A percentile compares a stretch with the other conserved stretches of the same genome.
phyloP scores from a whole-genome alignment of 2,797 vertebrate genomes.

The Ambastaia sidthimunki region DNA sequence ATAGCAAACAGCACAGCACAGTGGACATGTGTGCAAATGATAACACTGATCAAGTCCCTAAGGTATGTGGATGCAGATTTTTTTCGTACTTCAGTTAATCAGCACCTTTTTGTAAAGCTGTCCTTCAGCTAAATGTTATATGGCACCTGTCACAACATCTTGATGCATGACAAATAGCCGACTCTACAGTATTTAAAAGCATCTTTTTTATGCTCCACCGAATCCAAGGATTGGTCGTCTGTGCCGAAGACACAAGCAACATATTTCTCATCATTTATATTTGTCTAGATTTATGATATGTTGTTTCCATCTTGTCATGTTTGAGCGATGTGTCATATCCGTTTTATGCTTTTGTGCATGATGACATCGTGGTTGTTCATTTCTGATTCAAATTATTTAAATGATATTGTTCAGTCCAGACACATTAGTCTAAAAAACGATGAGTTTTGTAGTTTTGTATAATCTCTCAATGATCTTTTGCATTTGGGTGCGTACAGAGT shows the following conservation, averaged over 20 bases:
- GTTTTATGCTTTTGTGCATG: not conserved
- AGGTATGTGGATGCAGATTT: not conserved
- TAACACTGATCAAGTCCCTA: slow-evolving; percentile 26
- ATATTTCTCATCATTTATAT: slow-evolving; percentile 15
- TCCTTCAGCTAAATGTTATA: slow-evolving; percentile 14
- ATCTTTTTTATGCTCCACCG: not conserved
- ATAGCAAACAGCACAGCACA: slow-evolving; percentile 60
- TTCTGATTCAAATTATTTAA: slow-evolving; percentile 23
- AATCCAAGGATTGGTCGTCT: not conserved
- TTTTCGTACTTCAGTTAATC: slow-evolving; percentile 18
- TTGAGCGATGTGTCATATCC: not conserved
- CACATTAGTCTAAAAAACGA: not conserved
- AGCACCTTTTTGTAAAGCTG: slow-evolving; percentile 15
- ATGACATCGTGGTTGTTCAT: slow-evolving; percentile 11
- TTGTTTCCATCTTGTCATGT: slow-evolving; percentile 7
- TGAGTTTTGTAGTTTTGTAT: not conserved
- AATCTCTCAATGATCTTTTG: not conserved
- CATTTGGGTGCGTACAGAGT: not conserved
- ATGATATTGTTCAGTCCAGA: not conserved
- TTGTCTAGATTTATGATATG: slow-evolving; percentile 19
- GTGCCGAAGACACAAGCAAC: not conserved
- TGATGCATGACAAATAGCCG: not conserved
- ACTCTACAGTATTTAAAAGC: not conserved
- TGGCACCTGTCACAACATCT: slow-evolving; percentile 37
- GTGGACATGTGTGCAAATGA: slow-evolving; percentile 56